Conservation (phyloP, 2,888 invertebrate genomes). For the Eudemis profundana region DNA sequence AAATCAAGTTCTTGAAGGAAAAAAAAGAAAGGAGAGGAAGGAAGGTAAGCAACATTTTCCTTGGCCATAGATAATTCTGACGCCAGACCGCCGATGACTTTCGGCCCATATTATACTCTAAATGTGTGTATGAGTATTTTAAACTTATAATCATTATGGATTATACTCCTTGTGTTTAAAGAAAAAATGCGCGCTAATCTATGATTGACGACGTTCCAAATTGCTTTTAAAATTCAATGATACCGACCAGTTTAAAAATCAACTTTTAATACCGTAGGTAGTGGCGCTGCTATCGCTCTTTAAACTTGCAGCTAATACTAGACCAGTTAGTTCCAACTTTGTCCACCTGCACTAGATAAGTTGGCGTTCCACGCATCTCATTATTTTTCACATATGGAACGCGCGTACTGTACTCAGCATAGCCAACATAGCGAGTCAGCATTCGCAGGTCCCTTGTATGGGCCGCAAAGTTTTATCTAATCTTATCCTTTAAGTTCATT, state of each 20-base stretch:
- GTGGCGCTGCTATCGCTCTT: slow-evolving; percentile 3
- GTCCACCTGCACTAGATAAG: slow-evolving; percentile 6
- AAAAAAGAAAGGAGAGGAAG: too few relatives aligned
- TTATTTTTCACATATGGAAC: slow-evolving; percentile 43
- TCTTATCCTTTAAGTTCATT: slow-evolving; percentile 51
- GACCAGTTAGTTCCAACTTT: neutral
- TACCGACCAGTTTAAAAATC: slow-evolving; percentile 5
- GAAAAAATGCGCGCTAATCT: neutral
- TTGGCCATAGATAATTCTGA: too few relatives aligned
- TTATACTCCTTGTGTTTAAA: neutral
- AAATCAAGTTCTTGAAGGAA: too few relatives aligned
- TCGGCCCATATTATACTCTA: too few relatives aligned
- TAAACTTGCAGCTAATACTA: neutral
- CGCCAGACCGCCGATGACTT: too few relatives aligned
- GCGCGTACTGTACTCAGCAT: slow-evolving; percentile 38
- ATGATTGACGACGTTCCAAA: slow-evolving; percentile 16
- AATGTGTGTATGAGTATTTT: too few relatives aligned
- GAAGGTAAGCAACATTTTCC: too few relatives aligned
- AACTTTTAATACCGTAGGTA: neutral
- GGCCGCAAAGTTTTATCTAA: slow-evolving; percentile 50
- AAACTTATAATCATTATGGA: neutral
- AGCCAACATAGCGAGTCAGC: slow-evolving; percentile 50
- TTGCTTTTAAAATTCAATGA: slow-evolving; percentile 9
- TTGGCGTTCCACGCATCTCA: slow-evolving; percentile 37
- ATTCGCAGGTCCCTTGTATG: slow-evolving; percentile 51